These are phyloP conservation scores for Cryptotermes secundus DNA, from an alignment of 1,140 invertebrate species.

Conservation along the genomic window DNA sequence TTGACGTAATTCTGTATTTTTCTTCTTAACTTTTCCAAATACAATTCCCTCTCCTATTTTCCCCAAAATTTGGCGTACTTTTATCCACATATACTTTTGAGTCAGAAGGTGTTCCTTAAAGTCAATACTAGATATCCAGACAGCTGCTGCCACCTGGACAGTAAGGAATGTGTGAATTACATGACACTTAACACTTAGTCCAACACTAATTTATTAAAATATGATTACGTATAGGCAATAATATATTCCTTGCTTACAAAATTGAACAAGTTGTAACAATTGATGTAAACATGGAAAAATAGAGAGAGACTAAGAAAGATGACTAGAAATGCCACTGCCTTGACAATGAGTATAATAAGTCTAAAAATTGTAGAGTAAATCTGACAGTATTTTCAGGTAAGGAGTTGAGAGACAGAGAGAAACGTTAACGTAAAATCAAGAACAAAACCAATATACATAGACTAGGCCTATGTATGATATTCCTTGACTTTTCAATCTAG, in stretches of 20 bases:
- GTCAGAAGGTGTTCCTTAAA: too few relatives aligned
- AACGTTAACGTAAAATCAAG: constrained; percentile 27
- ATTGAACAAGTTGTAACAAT: constrained; percentile 37
- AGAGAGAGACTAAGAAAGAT: constrained; percentile 35
- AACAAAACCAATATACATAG: constrained; percentile 28
- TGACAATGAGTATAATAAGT: constrained; percentile 35
- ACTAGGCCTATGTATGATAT: constrained; percentile 33
- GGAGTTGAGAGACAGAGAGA: constrained; percentile 34
- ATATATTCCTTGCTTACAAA: constrained; percentile 39
- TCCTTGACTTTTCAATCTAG: constrained; percentile 34
- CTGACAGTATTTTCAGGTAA: constrained; percentile 33
- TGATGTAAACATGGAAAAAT: constrained; percentile 38
- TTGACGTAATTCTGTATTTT: too few relatives aligned
- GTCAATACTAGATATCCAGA: too few relatives aligned
- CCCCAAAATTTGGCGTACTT: too few relatives aligned
- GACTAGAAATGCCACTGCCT: constrained; percentile 36
- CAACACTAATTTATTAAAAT: constrained; percentile 39
- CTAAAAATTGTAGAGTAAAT: constrained; percentile 32
- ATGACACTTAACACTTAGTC: constrained; percentile 25
- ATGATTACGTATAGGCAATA: constrained; percentile 37
- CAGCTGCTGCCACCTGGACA: not conserved
- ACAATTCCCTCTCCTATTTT: too few relatives aligned
- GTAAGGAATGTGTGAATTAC: not conserved
- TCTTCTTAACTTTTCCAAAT: too few relatives aligned
- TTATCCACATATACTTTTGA: too few relatives aligned